A percentile compares a stretch with the other conserved stretches of the same genome.
phyloP scores from a whole-genome alignment of 2,888 invertebrate genomes.

The Tupiocoris notatus region DNA sequence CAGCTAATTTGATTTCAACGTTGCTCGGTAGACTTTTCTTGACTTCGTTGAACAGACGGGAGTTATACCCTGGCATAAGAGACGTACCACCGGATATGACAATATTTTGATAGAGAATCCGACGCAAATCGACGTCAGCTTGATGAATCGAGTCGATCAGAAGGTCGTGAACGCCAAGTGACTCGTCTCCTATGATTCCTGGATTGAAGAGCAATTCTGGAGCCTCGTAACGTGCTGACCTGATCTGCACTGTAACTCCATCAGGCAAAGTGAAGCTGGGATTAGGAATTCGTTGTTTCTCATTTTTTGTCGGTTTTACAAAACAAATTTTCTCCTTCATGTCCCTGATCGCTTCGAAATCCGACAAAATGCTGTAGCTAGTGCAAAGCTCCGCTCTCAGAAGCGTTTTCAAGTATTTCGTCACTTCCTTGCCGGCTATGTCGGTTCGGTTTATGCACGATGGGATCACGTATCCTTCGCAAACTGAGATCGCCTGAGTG shows the following conservation, averaged over 20 bases:
- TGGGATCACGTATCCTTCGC: conserved; percentile 91
- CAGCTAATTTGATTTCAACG: conserved; percentile 93
- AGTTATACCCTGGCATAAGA: conserved; percentile 85
- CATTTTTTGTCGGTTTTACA: conserved; percentile 86
- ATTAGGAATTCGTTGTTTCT: conserved; percentile 88
- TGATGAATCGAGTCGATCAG: conserved; percentile 96
- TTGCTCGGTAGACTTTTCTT: conserved; percentile 84
- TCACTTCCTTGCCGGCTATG: conserved; percentile 92
- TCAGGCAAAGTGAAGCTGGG: conserved; percentile 86
- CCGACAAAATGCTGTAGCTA: conserved; percentile 52
- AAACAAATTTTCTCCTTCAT: conserved; percentile 90
- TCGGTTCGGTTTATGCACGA: conserved; percentile 95
- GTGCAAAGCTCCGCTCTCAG: conserved; percentile 16
- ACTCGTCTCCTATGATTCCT: conserved; percentile 78
- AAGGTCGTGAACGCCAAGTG: conserved; percentile 88
- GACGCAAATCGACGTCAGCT: conserved; percentile 93
- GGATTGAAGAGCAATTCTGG: conserved; percentile 69
- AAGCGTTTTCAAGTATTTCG: conserved; percentile 68
- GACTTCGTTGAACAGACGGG: conserved; percentile 87
- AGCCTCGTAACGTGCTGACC: conserved; percentile 86
- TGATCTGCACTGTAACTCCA: conserved; percentile 87
- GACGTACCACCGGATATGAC: conserved; percentile 87
- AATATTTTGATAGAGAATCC: conserved; percentile 89
- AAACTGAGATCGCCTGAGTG: conserved; percentile 90
- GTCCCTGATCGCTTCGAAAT: conserved; percentile 89